Base-by-base conservation (phyloP, 2,113 vertebrate species). In the Hippocampus comes region DNA sequence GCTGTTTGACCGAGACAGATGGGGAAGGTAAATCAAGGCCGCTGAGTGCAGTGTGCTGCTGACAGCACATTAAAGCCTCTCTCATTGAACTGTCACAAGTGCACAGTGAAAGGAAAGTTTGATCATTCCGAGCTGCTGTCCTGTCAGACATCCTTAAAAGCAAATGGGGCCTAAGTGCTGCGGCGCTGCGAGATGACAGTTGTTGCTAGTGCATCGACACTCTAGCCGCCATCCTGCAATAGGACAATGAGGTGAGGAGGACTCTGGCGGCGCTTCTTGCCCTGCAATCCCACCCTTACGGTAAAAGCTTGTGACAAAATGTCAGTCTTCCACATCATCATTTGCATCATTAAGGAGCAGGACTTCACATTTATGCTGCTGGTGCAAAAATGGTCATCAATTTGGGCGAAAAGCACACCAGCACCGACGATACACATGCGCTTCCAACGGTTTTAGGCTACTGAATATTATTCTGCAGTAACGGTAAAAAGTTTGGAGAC, bases 81-180 rank as follows among this genome's bases (percentile, higher is more conserved):
- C 89, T 88, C 84, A 89, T 89, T 89, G 82, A 90, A 91, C 89
- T 92, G 91, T 91, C 91, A 93, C 87, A 83, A 89, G 87, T 77
- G 89, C 85, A 84, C 76, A 82, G 83, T 75, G 84, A 89, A 88
- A 89, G 90, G 84, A 89, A 88, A 90, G 90, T 92, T 89, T 92
- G 89, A 91, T 91, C 89, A 90, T 86, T 91, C 75, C 89, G 86
- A 84, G 84, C 87, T 91, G 86, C 88, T 85, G 85, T 89, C 90
- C 91, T 91, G 90, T 91, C 91, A 92, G 90, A 92, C 91, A 91
- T 90, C 89, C 90, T 92, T 92, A 92, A 92, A 89, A 91, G 91
- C 91, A 92, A 92, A 93, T 90, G 91, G 91, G 89, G 82, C 88
- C 89, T 92, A 92, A 92, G 92, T 92, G 91, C 89, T 88, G 89